Evolutionary conservation across 2,113 vertebrate species (phyloP).

Genomic region (Apteryx owenii): DNA sequence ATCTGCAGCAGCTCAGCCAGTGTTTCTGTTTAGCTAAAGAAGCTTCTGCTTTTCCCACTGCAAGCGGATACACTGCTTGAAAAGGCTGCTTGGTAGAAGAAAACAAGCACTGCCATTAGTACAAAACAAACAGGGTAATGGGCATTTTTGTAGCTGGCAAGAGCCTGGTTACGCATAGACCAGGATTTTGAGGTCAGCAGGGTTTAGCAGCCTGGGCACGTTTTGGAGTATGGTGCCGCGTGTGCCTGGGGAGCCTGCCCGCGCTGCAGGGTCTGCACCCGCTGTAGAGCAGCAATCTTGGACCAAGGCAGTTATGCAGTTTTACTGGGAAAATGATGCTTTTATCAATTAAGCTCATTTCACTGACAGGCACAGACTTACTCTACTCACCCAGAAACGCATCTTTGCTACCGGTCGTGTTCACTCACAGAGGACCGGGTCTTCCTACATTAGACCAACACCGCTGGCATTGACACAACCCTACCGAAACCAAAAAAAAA

Average conservation of each 20-base stretch:
- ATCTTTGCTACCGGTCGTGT: not conserved
- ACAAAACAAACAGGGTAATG: not conserved
- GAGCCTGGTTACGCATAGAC: not conserved
- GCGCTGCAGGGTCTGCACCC: too few species aligned
- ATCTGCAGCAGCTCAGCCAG: rapidly evolving
- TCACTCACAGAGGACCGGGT: not conserved
- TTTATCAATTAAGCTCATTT: not conserved
- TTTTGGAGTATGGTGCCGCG: not conserved
- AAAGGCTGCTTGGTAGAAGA: not conserved
- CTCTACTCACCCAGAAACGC: not conserved
- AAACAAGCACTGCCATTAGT: not conserved
- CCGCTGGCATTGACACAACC: not conserved
- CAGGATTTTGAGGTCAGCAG: rapidly evolving
- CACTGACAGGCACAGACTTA: rapidly evolving
- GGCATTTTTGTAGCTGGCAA: not conserved
- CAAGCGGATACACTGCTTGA: not conserved
- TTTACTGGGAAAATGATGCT: not conserved
- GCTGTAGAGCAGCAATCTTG: too few species aligned
- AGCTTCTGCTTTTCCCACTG: not conserved
- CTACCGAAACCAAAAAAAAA: slow-evolving; percentile 34
- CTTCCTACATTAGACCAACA: not conserved
- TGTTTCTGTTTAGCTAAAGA: not conserved
- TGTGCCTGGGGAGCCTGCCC: too few species aligned
- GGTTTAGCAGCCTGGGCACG: not conserved
- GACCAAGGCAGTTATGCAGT: not conserved